phyloP scores from a whole-genome alignment of 2,797 vertebrate genomes.

The Falco columbarius region DNA sequence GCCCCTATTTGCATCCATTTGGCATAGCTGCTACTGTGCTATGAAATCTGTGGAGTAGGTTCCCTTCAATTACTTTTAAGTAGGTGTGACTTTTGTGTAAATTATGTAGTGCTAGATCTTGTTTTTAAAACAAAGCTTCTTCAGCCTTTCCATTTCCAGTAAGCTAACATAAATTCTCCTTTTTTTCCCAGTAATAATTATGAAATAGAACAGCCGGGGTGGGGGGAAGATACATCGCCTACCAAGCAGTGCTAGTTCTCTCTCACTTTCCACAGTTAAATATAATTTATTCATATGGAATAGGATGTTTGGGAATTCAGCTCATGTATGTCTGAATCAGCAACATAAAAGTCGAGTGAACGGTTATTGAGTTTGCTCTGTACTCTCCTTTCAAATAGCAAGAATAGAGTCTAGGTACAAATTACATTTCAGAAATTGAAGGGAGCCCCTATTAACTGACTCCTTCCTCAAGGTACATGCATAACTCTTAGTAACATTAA shows the following conservation, averaged over 20 bases:
- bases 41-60: rapidly evolving
- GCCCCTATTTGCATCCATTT: neutral
- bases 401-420: neutral
- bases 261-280: neutral
- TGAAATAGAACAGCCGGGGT: neutral
- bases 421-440: neutral
- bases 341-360: neutral
- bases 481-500: neutral
- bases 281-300: neutral
- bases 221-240: neutral
- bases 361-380: neutral
- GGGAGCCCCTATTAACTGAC: neutral
- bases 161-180: neutral
- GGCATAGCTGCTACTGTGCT: neutral
- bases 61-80: neutral
- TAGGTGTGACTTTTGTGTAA: neutral
- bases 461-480: neutral
- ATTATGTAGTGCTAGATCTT: neutral
- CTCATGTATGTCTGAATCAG: neutral
- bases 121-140: neutral
- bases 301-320: neutral
- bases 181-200: neutral
- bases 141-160: neutral
- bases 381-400: neutral
- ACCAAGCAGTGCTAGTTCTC: neutral